Conservation (phyloP, 2,888 invertebrate genomes). For the Eremobia ochroleuca region DNA sequence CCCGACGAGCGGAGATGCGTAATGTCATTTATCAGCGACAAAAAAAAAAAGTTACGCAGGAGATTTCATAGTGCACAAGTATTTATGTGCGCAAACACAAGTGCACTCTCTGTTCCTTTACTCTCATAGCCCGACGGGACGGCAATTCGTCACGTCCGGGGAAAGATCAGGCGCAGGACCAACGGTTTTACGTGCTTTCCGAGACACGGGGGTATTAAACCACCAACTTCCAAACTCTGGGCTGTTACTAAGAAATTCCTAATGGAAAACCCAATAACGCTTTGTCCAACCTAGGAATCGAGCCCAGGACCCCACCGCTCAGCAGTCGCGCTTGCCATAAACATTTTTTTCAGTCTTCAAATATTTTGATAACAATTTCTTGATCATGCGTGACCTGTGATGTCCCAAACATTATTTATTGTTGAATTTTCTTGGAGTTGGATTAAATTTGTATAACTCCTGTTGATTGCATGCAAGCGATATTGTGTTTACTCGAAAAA, state of each 20-base stretch:
- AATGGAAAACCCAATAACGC: neutral
- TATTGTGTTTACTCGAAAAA: neutral
- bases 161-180: neutral
- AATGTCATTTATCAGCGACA: too few relatives aligned
- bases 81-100: neutral
- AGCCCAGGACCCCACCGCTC: neutral
- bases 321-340: neutral
- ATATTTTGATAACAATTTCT: constrained; percentile 14
- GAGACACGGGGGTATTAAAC: neutral
- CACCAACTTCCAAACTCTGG: neutral
- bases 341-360: neutral
- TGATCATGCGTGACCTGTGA: neutral
- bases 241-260: neutral
- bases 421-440: neutral
- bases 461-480: neutral
- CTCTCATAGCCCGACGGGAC: neutral
- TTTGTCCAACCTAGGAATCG: neutral
- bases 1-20: too few relatives aligned
- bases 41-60: too few relatives aligned
- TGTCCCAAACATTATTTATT: constrained; percentile 15
- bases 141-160: neutral
- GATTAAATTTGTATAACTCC: neutral
- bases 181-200: neutral
- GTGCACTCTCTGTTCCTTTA: neutral
- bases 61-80: neutral